Evolutionary conservation across 2,113 vertebrate species (phyloP).

Genomic region (Daubentonia madagascariensis): DNA sequence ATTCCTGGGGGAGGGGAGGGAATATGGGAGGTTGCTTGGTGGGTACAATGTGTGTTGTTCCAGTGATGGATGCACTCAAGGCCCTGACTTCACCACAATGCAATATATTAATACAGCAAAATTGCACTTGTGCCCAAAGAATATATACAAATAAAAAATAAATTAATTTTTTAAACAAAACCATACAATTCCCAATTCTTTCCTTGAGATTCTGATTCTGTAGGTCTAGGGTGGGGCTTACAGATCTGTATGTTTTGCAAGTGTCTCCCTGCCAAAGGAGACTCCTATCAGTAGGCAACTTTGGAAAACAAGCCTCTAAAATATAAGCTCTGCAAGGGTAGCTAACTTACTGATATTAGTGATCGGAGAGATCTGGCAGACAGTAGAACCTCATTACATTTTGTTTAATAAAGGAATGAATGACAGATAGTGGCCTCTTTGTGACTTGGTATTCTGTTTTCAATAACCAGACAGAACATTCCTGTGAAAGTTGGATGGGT

Average conservation of each 20-base stretch:
- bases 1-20: background rate
- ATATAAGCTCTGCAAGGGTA: background rate
- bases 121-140: too few species aligned
- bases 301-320: background rate
- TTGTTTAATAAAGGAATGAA: background rate
- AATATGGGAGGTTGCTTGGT: too few species aligned
- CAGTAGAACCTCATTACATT: background rate
- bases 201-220: background rate
- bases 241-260: background rate
- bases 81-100: too few species aligned
- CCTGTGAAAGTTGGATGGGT: background rate
- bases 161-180: too few species aligned
- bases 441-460: background rate
- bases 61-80: too few species aligned
- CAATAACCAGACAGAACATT: background rate
- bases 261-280: background rate
- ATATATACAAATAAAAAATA: too few species aligned
- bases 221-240: background rate
- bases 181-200: background rate
- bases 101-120: too few species aligned
- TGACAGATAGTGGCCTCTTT: background rate
- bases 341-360: background rate
- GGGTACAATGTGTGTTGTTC: too few species aligned
- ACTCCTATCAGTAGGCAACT: background rate
- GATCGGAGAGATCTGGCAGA: background rate